These are phyloP conservation scores for Oxyscelio sp. DNA, from an alignment of 2,888 invertebrate species.

Conservation along the genomic window DNA sequence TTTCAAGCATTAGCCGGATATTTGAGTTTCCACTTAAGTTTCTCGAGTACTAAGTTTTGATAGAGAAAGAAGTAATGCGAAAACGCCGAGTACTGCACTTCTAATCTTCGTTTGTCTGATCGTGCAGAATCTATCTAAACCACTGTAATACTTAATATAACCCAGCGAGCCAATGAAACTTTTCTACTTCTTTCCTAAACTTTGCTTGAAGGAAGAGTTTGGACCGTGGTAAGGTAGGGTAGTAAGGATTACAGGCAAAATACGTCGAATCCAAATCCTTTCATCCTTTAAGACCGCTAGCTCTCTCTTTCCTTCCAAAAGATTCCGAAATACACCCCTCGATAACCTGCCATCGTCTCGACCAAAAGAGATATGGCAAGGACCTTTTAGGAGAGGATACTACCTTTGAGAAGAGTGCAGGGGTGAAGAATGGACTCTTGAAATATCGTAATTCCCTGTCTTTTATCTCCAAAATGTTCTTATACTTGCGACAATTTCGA, in stretches of 20 bases:
- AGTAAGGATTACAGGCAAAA: slow-evolving; percentile 85
- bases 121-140: slow-evolving; percentile 63
- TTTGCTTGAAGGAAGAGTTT: slow-evolving; percentile 73
- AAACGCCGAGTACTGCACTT: slow-evolving; percentile 50
- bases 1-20: slow-evolving; percentile 37
- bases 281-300: slow-evolving; percentile 82
- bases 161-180: slow-evolving; percentile 67
- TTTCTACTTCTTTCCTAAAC: slow-evolving; percentile 70
- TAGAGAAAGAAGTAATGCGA: slow-evolving; percentile 43
- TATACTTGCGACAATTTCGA: slow-evolving; percentile 63
- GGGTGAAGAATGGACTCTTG: slow-evolving; percentile 76
- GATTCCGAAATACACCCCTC: slow-evolving; percentile 64
- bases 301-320: slow-evolving; percentile 65
- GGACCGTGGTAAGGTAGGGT: slow-evolving; percentile 69
- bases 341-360: slow-evolving; percentile 70
- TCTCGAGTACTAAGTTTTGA: slow-evolving; percentile 45
- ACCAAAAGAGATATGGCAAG: slow-evolving; percentile 69
- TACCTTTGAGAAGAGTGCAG: slow-evolving; percentile 48
- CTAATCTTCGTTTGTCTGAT: slow-evolving; percentile 67
- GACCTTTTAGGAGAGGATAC: slow-evolving; percentile 64
- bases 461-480: slow-evolving; percentile 67
- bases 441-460: slow-evolving; percentile 76
- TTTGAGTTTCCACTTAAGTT: slow-evolving; percentile 55
- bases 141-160: slow-evolving; percentile 69
- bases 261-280: slow-evolving; percentile 84